Evolutionary conservation across 2,888 invertebrate genomes (phyloP).

Genomic region (Polia nebulosa): DNA sequence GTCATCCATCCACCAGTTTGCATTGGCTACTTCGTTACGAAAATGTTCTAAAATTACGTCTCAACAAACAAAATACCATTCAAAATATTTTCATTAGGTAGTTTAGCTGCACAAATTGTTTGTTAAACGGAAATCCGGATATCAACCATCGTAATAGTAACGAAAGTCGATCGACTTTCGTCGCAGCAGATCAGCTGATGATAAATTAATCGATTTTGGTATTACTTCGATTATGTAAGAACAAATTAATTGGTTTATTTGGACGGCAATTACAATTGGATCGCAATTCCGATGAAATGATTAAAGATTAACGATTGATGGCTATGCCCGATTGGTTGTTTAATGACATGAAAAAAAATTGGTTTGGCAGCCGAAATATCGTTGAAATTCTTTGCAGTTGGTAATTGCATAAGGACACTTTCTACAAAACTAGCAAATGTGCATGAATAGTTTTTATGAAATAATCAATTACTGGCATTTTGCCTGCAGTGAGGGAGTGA

Average conservation of each 20-base stretch:
- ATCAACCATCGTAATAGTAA: constrained; percentile 30
- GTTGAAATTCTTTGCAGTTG: neutral
- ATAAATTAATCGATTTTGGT: constrained; percentile 35
- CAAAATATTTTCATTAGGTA: constrained; percentile 27
- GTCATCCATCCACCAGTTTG: too few species aligned
- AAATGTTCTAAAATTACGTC: neutral
- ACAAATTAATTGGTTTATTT: constrained; percentile 34
- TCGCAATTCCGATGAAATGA: constrained; percentile 48
- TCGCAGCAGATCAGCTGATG: constrained; percentile 37
- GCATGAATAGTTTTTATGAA: neutral
- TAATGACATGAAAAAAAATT: constrained; percentile 27
- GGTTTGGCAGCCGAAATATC: constrained; percentile 6
- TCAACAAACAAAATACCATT: constrained; percentile 20
- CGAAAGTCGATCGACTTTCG: constrained; percentile 56
- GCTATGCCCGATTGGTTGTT: constrained; percentile 18
- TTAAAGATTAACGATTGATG: constrained; percentile 39
- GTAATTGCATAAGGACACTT: constrained; percentile 11
- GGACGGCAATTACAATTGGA: constrained; percentile 33
- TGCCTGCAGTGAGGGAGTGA: neutral
- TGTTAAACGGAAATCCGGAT: constrained; percentile 49
- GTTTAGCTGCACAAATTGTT: constrained; percentile 2
- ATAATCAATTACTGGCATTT: neutral
- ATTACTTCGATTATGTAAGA: constrained; percentile 50
- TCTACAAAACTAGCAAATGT: neutral
- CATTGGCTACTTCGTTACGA: too few species aligned